Conservation (phyloP, 2,797 vertebrate species). For the Cossypha heuglini region DNA sequence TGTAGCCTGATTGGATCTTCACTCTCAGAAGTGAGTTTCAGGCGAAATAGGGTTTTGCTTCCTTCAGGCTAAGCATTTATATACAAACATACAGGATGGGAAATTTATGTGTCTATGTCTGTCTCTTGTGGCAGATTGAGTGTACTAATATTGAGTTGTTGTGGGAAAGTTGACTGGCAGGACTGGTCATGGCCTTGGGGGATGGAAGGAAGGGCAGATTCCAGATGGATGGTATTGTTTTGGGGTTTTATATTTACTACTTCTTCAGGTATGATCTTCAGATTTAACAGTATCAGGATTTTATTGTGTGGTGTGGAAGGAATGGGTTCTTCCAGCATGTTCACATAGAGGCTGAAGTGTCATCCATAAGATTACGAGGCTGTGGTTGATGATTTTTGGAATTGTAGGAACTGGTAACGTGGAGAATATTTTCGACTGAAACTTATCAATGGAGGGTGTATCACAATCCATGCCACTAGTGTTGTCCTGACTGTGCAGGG, state of each 20-base stretch:
- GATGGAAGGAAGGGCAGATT: not conserved
- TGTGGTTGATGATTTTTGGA: not conserved
- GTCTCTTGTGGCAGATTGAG: not conserved
- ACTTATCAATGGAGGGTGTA: not conserved
- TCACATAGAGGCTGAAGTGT: not conserved
- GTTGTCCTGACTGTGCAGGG: not conserved
- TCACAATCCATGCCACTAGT: not conserved
- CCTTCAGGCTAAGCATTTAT: not conserved
- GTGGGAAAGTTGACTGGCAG: not conserved
- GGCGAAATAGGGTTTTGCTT: not conserved
- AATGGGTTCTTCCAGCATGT: not conserved
- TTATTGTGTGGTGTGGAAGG: not conserved
- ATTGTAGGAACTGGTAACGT: not conserved
- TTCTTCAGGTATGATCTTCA: not conserved
- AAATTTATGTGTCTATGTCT: not conserved
- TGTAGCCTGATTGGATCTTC: not conserved
- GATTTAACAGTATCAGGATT: not conserved
- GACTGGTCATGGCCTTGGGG: not conserved
- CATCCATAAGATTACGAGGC: rapidly evolving
- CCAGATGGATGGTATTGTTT: not conserved
- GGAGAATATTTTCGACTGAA: not conserved
- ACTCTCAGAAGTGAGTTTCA: not conserved
- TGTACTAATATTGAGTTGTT: not conserved
- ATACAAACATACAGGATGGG: not conserved
- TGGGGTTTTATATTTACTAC: not conserved